These are phyloP conservation scores for Dasysyrphus albostriatus DNA, from an alignment of 2,888 invertebrate species.

Conservation along the genomic window DNA sequence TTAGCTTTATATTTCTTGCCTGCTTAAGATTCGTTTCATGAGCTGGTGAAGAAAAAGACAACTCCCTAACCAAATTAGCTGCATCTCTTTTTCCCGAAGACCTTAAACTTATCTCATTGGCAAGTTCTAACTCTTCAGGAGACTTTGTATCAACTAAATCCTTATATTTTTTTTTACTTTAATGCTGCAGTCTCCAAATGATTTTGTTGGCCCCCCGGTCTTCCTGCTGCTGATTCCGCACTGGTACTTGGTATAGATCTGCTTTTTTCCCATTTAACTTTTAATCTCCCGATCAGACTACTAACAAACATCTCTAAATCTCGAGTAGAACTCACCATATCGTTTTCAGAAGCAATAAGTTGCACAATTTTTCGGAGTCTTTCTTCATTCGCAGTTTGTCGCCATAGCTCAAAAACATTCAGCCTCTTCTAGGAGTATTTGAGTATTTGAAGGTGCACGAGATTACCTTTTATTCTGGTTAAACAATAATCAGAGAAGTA, in stretches of 20 bases:
- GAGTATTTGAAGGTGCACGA: no score
- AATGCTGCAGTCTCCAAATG: not conserved
- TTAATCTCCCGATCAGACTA: no score
- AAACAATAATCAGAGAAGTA: no score
- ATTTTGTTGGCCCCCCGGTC: not conserved
- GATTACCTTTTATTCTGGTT: no score
- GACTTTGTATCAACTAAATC: not conserved
- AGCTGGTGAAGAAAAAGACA: not conserved
- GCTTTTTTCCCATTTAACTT: no score
- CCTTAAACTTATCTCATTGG: not conserved
- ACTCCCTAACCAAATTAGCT: not conserved
- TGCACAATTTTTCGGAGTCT: no score
- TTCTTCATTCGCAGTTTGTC: no score
- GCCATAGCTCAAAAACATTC: no score
- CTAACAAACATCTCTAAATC: no score
- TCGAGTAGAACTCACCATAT: no score
- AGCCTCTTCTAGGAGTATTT: no score
- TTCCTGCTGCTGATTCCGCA: not conserved
- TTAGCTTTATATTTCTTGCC: not conserved
- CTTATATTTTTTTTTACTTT: not conserved
- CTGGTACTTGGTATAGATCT: not conserved
- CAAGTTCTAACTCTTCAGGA: not conserved
- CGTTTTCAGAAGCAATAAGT: no score
- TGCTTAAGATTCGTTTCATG: not conserved
- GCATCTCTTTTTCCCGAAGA: not conserved